phyloP scores from a whole-genome alignment of 1,140 invertebrate genomes.

The Lepidostoma basale region DNA sequence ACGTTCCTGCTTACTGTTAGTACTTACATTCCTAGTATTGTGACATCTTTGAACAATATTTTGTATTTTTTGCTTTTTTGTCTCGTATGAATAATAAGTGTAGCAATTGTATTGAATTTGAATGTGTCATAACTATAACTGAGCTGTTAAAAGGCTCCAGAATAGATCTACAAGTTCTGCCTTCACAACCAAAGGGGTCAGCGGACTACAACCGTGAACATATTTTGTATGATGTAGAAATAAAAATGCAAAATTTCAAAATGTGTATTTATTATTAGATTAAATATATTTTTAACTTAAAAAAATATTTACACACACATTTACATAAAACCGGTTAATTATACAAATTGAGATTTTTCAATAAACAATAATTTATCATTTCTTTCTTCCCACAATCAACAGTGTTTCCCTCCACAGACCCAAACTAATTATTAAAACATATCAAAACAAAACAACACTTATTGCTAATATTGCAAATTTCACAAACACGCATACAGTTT shows the following conservation, averaged over 20 bases:
- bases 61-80: no score
- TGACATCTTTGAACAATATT: no score
- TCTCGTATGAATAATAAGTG: neutral
- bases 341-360: conserved; percentile 47
- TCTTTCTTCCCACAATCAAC: conserved; percentile 47
- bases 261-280: conserved; percentile 37
- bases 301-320: conserved; percentile 47
- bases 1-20: no score
- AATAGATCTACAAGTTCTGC: no score
- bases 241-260: conserved; percentile 29
- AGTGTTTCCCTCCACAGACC: conserved; percentile 44
- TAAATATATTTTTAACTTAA: conserved; percentile 33
- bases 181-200: no score
- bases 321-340: conserved; percentile 49
- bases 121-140: neutral
- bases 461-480: conserved; percentile 61
- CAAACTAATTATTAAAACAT: conserved; percentile 51
- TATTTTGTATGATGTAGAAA: no score
- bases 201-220: no score
- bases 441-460: conserved; percentile 61
- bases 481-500: conserved; percentile 27
- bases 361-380: conserved; percentile 47
- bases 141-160: no score
- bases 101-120: neutral
- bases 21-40: no score